Conservation (phyloP, 2,888 invertebrate species). For the Andrena flavipes region DNA sequence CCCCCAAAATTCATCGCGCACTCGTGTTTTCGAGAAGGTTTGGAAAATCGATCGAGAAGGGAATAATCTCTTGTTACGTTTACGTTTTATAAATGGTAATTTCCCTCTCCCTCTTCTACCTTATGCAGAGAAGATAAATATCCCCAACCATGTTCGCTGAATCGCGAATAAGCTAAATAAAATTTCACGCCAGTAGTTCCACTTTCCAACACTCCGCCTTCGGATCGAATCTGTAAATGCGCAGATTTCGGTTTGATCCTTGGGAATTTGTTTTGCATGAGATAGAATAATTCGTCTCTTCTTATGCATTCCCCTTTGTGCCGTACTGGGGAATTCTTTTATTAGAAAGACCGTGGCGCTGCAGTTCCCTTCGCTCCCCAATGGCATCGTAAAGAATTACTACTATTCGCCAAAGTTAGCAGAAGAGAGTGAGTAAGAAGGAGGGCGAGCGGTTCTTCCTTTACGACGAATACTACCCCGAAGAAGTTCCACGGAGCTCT, state of each 20-base stretch:
- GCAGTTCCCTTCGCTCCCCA: slow-evolving; percentile 70
- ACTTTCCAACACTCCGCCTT: neutral
- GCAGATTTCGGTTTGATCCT: slow-evolving; percentile 25
- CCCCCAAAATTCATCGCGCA: slow-evolving; percentile 11
- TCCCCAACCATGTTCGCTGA: neutral
- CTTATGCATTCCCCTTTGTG: slow-evolving; percentile 45
- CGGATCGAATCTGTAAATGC: slow-evolving; percentile 20
- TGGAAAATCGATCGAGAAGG: neutral
- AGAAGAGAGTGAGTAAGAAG: slow-evolving; percentile 54
- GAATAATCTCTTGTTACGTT: neutral
- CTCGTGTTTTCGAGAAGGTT: neutral
- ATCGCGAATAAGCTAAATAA: neutral
- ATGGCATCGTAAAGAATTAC: slow-evolving; percentile 74
- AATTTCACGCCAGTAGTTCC: neutral
- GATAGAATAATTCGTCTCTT: slow-evolving; percentile 36
- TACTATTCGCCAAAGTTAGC: slow-evolving; percentile 68
- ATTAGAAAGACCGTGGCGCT: slow-evolving; percentile 60
- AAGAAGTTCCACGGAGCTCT: slow-evolving; percentile 73
- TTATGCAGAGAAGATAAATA: neutral
- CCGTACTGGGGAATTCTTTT: slow-evolving; percentile 67
- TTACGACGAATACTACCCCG: slow-evolving; percentile 61
- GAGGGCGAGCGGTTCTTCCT: slow-evolving; percentile 45
- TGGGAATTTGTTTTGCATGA: slow-evolving; percentile 29
- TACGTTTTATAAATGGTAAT: neutral
- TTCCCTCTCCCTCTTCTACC: neutral